Evolutionary conservation across 2,888 invertebrate species (phyloP).

Genomic region (Drosophila kanekoi): DNA sequence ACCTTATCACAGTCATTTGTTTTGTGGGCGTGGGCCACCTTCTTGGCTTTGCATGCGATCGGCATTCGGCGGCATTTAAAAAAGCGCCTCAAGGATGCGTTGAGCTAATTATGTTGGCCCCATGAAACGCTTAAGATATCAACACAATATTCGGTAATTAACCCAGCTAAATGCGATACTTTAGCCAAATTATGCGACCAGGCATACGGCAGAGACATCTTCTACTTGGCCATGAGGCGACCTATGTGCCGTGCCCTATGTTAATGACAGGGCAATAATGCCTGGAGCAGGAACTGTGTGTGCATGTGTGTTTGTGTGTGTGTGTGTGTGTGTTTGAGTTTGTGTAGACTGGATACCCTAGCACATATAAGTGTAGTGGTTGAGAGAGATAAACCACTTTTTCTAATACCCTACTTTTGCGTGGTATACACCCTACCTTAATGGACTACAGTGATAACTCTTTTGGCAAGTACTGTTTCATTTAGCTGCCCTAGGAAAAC

Average conservation of each 20-base stretch:
- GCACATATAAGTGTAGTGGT: not conserved
- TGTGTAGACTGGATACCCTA: slow-evolving; percentile 15
- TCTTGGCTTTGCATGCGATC: slow-evolving; percentile 6
- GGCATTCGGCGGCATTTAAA: slow-evolving; percentile 44
- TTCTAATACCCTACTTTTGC: too few species aligned
- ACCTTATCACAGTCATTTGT: slow-evolving; percentile 64
- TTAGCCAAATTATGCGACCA: slow-evolving; percentile 58
- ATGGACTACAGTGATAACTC: too few species aligned
- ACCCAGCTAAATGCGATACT: slow-evolving; percentile 69
- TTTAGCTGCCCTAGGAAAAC: too few species aligned
- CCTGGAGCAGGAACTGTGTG: not conserved
- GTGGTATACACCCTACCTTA: too few species aligned
- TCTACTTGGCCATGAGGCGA: slow-evolving; percentile 37
- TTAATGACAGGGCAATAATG: slow-evolving; percentile 48
- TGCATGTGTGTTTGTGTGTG: not conserved
- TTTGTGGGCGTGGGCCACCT: slow-evolving; percentile 4
- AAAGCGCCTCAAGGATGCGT: slow-evolving; percentile 55
- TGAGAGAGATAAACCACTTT: not conserved
- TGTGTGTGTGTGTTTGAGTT: slow-evolving; percentile 1
- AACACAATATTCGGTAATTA: slow-evolving; percentile 80
- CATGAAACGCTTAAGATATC: slow-evolving; percentile 76
- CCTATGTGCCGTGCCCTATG: slow-evolving; percentile 55
- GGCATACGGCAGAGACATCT: slow-evolving; percentile 27
- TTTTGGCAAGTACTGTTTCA: too few species aligned
- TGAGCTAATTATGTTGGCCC: slow-evolving; percentile 58